Evolutionary conservation across 2,888 invertebrate species (phyloP), one percentile per base, ranked within the genome.

Genomic region (Cetonia aurata): DNA sequence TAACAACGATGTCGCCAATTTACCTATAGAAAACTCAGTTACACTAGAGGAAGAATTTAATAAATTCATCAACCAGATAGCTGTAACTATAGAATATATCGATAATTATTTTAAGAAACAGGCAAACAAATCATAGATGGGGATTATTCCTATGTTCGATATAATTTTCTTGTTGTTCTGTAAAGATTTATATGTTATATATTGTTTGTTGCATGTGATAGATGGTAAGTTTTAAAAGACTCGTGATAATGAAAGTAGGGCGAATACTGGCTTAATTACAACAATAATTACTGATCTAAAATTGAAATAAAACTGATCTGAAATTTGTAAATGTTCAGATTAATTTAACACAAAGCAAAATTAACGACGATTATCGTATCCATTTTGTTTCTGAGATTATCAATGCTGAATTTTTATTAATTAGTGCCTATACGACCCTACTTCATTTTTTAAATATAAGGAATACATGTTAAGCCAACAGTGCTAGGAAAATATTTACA

Each of bases 1-100:
- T 3, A 31, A n/a, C 6, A 55, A 33, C 2, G 13, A 42, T n/a
- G 41, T 12, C 37, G 1, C 10, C 17, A 37, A 57, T 12, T 37
- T 17, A 0, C 13, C 17, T 15, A 17, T 57, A 6, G 12, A 42
- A 15, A 10, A 41, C 15, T 57, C 57, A 4, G 6, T 57, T 17
- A 57, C 41, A 17, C 17, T 57, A 10, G 41, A 57, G 15, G 42
- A 19, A 3, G 57, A 57, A 42, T 42, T 57, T 9, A 37, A 57
- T 1, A 41, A 42, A 17, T 57, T 57, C 17, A 37, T 57, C 13
- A n/a, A 57, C 13, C 41, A 8, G 4, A 41, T 57, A 17, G 13
- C 15, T 41, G n/a, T 37, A 4, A 57, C 57, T 3, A 6, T 57
- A 3, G n/a, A 15, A 8, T 15, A 57, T 42, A 37, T 57, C 42